Conservation (phyloP, 2,888 invertebrate species). For the Plusia festucae region DNA sequence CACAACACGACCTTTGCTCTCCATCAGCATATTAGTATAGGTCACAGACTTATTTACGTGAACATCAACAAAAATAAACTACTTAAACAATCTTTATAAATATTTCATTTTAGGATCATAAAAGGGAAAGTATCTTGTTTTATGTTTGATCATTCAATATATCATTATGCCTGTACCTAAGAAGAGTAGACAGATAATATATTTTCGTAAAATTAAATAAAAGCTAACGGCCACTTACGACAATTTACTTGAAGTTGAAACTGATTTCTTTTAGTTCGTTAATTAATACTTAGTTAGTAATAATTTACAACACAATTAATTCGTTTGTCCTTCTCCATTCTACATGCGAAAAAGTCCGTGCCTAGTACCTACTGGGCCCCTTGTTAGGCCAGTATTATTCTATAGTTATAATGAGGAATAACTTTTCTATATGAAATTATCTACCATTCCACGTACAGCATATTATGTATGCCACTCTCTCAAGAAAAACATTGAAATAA, state of each 20-base stretch:
- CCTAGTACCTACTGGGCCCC: no score
- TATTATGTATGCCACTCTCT: not conserved
- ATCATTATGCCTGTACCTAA: no score
- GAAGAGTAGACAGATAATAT: no score
- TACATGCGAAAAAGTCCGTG: no score
- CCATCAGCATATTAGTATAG: not conserved
- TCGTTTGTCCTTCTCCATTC: no score
- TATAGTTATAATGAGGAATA: no score
- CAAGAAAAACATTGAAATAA: conserved; percentile 23
- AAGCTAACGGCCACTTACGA: no score
- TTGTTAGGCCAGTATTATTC: no score
- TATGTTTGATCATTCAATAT: not conserved
- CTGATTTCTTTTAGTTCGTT: not conserved
- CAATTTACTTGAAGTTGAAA: not conserved
- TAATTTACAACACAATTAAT: not conserved
- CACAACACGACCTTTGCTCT: conserved; percentile 1
- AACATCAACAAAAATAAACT: not conserved
- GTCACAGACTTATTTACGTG: conserved; percentile 1
- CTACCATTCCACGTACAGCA: not conserved
- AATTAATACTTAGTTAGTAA: not conserved
- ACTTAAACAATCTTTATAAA: conserved; percentile 1
- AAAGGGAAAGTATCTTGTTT: conserved; percentile 1
- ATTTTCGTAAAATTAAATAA: no score
- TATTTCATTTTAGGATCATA: conserved; percentile 1
- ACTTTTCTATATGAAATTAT: not conserved